A percentile compares a stretch with the other conserved stretches of the same genome.
Evolutionary conservation across 2,888 invertebrate species (phyloP).

Genomic region (Andricus quercusramuli): DNA sequence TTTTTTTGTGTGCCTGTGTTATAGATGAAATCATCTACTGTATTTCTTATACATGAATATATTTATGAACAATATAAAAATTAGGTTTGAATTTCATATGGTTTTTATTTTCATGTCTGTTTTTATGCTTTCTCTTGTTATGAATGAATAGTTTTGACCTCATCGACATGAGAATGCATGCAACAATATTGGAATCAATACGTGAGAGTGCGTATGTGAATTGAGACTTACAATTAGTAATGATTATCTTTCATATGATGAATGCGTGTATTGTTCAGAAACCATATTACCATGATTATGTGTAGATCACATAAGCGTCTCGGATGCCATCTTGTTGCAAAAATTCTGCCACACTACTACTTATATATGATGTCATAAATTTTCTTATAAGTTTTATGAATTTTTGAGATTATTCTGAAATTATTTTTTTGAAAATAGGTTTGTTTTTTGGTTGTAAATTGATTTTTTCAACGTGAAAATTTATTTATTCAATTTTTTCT

Average conservation of each 20-base stretch:
- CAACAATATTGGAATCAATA: not conserved
- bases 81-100: not conserved
- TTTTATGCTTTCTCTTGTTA: not conserved
- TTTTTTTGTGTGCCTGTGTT: too few species aligned
- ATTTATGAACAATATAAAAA: not conserved
- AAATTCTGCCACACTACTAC: too few species aligned
- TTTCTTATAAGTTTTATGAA: too few species aligned
- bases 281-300: not conserved
- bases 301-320: not conserved
- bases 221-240: not conserved
- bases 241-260: not conserved
- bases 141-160: not conserved
- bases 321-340: too few species aligned
- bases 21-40: too few species aligned
- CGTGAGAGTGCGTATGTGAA: not conserved
- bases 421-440: too few species aligned
- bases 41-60: not conserved
- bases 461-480: too few species aligned
- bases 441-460: too few species aligned
- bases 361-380: too few species aligned
- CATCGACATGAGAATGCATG: not conserved
- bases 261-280: not conserved
- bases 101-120: not conserved
- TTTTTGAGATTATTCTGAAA: too few species aligned
- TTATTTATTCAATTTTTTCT: too few species aligned